Evolutionary conservation across 1,140 invertebrate genomes (phyloP).

Genomic region (Ganaspis sp.): DNA sequence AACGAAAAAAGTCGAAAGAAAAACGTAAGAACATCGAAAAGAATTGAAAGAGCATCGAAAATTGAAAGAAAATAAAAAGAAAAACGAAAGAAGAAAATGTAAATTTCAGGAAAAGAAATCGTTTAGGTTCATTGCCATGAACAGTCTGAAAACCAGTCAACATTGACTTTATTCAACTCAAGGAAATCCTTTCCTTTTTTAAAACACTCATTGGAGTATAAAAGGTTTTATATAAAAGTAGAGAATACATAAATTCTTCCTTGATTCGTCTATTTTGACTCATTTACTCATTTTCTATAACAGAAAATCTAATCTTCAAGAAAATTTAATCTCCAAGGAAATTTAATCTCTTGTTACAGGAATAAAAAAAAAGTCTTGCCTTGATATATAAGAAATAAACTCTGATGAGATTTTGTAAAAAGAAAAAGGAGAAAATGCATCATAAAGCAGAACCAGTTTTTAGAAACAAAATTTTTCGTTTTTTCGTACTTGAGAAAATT

Average conservation of each 20-base stretch:
- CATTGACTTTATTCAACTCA: slow-evolving; percentile 18
- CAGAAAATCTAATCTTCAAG: neutral
- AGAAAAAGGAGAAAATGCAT: neutral
- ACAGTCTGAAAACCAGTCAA: slow-evolving; percentile 15
- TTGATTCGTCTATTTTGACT: neutral
- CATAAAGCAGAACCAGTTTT: neutral
- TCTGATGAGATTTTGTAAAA: neutral
- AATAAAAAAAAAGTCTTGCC: too few relatives aligned
- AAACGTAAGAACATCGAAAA: neutral
- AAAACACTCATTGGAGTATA: neutral
- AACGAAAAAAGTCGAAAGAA: neutral
- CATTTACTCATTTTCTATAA: neutral
- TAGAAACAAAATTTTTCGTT: neutral
- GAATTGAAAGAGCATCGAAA: too few relatives aligned
- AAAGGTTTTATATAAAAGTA: neutral
- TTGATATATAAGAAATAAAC: neutral
- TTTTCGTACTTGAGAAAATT: neutral
- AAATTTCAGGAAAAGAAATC: neutral
- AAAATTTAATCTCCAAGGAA: too few relatives aligned
- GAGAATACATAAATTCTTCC: neutral
- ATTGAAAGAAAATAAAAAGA: too few relatives aligned
- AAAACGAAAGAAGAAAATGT: neutral
- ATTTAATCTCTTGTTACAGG: too few relatives aligned
- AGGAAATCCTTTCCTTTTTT: slow-evolving; percentile 31
- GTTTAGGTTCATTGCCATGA: slow-evolving; percentile 5